phyloP scores from a whole-genome alignment of 2,113 vertebrate species.

The Dolichotis patagonum region DNA sequence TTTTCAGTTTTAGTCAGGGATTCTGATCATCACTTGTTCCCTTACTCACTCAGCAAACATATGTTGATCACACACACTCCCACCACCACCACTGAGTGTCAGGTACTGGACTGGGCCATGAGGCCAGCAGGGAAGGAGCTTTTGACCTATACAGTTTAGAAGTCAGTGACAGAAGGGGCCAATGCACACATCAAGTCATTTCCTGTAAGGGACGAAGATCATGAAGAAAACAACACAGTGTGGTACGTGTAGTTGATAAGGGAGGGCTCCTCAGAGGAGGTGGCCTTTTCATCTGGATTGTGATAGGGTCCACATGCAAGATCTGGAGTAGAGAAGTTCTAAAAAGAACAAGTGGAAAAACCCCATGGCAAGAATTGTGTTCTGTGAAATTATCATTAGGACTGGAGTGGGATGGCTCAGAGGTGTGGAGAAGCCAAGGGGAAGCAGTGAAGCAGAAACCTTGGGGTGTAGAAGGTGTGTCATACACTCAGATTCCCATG shows the following conservation, averaged over 20 bases:
- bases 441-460: neutral
- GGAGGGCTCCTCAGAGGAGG: neutral
- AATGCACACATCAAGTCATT: neutral
- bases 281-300: neutral
- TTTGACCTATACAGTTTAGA: neutral
- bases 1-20: neutral
- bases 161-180: neutral
- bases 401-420: fast-evolving
- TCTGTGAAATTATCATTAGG: neutral
- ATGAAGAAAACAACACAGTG: fast-evolving
- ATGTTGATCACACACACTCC: fast-evolving
- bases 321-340: neutral
- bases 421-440: fast-evolving
- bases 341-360: neutral
- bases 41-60: neutral
- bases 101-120: neutral
- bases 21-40: neutral
- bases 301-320: neutral
- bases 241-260: neutral
- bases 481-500: neutral
- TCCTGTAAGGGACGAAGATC: neutral
- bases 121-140: no score
- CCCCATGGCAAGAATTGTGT: neutral
- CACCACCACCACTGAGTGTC: neutral
- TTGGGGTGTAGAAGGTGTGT: fast-evolving